These are phyloP conservation scores for Aethes cnicana DNA, from an alignment of 2,888 invertebrate genomes.

Conservation along the genomic window DNA sequence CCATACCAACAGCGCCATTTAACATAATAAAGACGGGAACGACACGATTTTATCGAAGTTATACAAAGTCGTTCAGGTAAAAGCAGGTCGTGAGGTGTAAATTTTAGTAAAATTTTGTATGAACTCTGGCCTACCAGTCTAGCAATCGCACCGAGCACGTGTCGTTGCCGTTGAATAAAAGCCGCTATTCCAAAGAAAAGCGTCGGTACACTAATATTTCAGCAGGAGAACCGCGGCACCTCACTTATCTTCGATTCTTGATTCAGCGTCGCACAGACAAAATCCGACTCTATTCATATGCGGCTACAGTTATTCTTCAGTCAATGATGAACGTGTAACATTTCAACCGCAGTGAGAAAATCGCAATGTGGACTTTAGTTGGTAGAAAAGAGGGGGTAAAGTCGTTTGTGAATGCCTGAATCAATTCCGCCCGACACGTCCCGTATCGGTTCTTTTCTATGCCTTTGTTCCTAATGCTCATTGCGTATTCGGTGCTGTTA, in stretches of 20 bases:
- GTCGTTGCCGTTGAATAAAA: conserved; percentile 9
- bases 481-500: conserved; percentile 75
- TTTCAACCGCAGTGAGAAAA: conserved; percentile 39
- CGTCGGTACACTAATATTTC: conserved; percentile 72
- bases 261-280: conserved; percentile 36
- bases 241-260: conserved; percentile 68
- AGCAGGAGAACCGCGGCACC: conserved; percentile 58
- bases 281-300: conserved; percentile 13
- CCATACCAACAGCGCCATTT: too few relatives aligned
- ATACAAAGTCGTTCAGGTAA: too few relatives aligned
- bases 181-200: conserved; percentile 57
- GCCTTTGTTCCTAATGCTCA: conserved; percentile 78
- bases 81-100: too few relatives aligned
- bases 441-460: conserved; percentile 71
- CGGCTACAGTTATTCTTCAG: conserved; percentile 44
- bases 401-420: conserved; percentile 38
- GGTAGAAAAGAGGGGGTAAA: conserved; percentile 38
- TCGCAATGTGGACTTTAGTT: conserved; percentile 44
- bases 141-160: conserved; percentile 1
- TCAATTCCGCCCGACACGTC: conserved; percentile 69
- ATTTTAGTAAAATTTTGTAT: too few relatives aligned
- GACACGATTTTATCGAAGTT: too few relatives aligned
- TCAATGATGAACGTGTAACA: conserved; percentile 41
- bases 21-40: too few relatives aligned
- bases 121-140: neutral